Conservation (phyloP, 2,113 vertebrate genomes). For the Geococcyx californianus region DNA sequence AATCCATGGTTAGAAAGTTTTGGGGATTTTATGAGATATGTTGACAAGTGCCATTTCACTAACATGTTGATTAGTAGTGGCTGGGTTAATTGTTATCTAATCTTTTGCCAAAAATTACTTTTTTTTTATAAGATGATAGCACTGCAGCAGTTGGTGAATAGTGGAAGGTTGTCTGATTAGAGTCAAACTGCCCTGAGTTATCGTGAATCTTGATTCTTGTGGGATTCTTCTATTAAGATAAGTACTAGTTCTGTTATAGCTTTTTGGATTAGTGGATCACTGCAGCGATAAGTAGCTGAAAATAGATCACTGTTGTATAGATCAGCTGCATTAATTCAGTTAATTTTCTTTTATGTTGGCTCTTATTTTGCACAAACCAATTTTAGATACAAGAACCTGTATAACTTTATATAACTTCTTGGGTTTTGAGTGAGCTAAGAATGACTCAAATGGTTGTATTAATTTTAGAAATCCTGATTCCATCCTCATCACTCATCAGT, state of each 20-base stretch:
- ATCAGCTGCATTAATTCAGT: background rate
- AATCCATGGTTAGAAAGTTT: background rate
- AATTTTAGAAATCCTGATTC: background rate
- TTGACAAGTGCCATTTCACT: background rate
- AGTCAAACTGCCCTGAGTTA: background rate
- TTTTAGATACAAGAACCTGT: background rate
- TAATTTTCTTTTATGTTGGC: background rate
- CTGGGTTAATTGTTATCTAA: background rate
- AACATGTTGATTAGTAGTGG: background rate
- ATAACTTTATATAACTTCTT: background rate
- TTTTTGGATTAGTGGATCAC: conserved; percentile 25
- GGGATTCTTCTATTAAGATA: conserved; percentile 25
- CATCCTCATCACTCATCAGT: background rate
- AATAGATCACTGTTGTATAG: background rate
- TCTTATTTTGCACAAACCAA: background rate
- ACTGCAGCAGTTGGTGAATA: background rate
- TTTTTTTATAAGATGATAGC: background rate
- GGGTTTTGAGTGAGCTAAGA: background rate
- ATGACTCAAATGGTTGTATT: background rate
- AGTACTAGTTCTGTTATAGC: background rate
- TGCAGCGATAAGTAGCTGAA: conserved; percentile 20
- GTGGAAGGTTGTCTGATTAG: background rate
- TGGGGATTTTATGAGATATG: background rate
- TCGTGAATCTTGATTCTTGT: conserved; percentile 28
- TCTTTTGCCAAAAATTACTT: background rate